Conservation (phyloP, 2,113 vertebrate species). For the Platycercus adscitus region DNA sequence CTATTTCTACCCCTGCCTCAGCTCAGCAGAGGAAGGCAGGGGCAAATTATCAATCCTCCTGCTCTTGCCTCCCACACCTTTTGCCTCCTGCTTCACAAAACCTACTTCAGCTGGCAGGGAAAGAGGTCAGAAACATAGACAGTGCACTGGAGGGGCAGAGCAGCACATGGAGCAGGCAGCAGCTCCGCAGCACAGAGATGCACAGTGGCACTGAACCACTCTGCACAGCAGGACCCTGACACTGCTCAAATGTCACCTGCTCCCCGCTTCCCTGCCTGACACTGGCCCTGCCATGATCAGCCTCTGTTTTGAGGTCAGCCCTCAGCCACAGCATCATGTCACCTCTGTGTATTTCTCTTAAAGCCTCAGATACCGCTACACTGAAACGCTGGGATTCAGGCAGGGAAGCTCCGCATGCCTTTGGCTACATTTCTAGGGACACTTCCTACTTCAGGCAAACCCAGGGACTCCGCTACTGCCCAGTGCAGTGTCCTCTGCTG, state of each 20-base stretch:
- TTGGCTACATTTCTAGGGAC: not conserved
- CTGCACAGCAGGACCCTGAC: not conserved
- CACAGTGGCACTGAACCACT: accelerated
- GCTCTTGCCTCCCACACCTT: not conserved
- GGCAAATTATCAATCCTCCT: not conserved
- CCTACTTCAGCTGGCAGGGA: not conserved
- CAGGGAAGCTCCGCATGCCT: not conserved
- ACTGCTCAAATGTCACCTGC: not conserved
- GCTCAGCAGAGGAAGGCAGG: not conserved
- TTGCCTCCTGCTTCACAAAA: not conserved
- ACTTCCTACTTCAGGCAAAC: not conserved
- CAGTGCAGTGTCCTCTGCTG: not conserved
- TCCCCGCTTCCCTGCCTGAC: not conserved
- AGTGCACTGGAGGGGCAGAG: not conserved
- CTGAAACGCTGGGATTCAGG: not conserved
- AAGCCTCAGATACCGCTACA: not conserved
- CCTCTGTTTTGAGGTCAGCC: not conserved
- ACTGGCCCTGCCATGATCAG: accelerated
- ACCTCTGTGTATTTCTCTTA: not conserved
- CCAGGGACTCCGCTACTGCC: not conserved
- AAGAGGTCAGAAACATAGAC: not conserved
- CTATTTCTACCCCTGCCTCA: not conserved
- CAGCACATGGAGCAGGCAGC: not conserved
- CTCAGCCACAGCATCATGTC: accelerated
- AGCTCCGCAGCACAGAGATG: accelerated